A percentile compares a stretch with the other conserved stretches of the same genome.
These are phyloP conservation scores for Cheilosia vernalis DNA, from an alignment of 2,888 invertebrate genomes.

Conservation along the genomic window DNA sequence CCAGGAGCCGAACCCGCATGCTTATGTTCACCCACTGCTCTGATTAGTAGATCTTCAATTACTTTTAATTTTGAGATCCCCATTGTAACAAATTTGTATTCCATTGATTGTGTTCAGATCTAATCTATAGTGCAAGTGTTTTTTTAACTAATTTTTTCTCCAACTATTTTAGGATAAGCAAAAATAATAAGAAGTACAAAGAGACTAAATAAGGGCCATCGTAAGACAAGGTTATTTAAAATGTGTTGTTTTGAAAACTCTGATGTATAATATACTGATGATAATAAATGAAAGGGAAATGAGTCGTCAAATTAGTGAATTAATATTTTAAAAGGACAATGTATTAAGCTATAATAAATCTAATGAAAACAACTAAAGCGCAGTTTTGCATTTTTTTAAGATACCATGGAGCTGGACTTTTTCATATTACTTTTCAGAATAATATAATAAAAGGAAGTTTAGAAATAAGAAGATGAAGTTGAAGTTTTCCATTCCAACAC, in stretches of 20 bases:
- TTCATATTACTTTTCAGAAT: too few relatives aligned
- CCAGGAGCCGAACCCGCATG: slow-evolving; percentile 28
- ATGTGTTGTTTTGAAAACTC: slow-evolving; percentile 51
- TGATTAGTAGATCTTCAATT: slow-evolving; percentile 1
- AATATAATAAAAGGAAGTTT: too few relatives aligned
- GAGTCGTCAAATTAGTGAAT: slow-evolving; percentile 46
- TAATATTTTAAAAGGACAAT: slow-evolving; percentile 53
- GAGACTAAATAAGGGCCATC: slow-evolving; percentile 56
- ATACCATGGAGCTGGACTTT: too few relatives aligned
- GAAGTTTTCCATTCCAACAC: too few relatives aligned
- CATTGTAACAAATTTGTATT: slow-evolving; percentile 33
- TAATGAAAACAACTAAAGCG: slow-evolving; percentile 33
- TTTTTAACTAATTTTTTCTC: slow-evolving; percentile 2
- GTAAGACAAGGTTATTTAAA: slow-evolving; percentile 41
- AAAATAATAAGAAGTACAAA: slow-evolving; percentile 60
- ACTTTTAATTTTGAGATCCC: not conserved
- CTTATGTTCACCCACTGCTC: slow-evolving; percentile 16
- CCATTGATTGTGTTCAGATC: slow-evolving; percentile 40
- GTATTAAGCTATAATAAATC: slow-evolving; percentile 66
- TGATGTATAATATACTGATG: slow-evolving; percentile 38
- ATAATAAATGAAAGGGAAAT: slow-evolving; percentile 41
- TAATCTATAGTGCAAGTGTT: slow-evolving; percentile 33
- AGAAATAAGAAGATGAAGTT: too few relatives aligned
- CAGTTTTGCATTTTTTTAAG: not conserved
- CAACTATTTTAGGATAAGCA: slow-evolving; percentile 55